Conservation (phyloP, 2,888 invertebrate species). For the Drosophila merina region DNA sequence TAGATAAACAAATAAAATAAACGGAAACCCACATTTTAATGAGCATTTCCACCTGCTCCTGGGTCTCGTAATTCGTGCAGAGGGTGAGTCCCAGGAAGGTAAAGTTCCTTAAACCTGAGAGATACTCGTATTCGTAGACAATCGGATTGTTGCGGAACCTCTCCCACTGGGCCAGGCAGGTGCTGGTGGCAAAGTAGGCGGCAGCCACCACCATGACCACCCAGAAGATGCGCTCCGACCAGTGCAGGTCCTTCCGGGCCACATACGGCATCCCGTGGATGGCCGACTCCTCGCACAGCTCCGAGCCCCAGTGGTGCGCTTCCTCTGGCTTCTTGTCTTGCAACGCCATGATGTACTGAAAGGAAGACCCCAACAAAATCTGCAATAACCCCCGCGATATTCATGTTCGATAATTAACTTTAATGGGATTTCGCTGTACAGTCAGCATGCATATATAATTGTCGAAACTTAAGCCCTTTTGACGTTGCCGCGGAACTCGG, state of each 20-base stretch:
- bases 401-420: conserved; percentile 20
- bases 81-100: conserved; percentile 85
- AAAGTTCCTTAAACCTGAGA: conserved; percentile 84
- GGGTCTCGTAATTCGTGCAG: conserved; percentile 83
- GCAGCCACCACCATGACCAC: conserved; percentile 59
- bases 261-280: conserved; percentile 81
- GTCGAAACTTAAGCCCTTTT: background rate
- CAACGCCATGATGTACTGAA: conserved; percentile 49
- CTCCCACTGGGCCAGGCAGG: conserved; percentile 80
- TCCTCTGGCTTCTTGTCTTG: conserved; percentile 8
- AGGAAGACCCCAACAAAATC: conserved; percentile 10
- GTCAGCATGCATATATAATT: conserved; percentile 66
- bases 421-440: conserved; percentile 38
- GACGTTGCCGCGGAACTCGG: background rate
- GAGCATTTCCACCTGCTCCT: conserved; percentile 71
- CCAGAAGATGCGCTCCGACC: conserved; percentile 80
- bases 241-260: conserved; percentile 73
- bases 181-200: conserved; percentile 66
- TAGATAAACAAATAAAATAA: background rate
- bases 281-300: conserved; percentile 71
- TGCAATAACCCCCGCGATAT: conserved; percentile 33
- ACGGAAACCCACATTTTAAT: conserved; percentile 71
- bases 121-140: conserved; percentile 85
- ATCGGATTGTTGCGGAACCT: conserved; percentile 85
- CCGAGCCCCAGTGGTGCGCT: conserved; percentile 44